Base-by-base conservation (phyloP, 2,888 invertebrate species). In the Germaria angustata region DNA sequence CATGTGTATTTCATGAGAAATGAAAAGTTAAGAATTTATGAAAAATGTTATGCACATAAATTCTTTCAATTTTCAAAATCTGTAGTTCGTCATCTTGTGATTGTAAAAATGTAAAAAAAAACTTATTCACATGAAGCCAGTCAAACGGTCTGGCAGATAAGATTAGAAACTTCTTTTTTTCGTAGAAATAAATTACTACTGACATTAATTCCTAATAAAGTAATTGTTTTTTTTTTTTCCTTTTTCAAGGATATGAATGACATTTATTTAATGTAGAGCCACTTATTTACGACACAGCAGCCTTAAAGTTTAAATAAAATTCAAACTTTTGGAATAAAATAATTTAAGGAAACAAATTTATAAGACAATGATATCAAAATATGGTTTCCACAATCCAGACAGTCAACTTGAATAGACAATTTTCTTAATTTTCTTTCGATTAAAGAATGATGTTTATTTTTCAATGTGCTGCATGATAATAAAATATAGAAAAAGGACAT, bases 21-120 rank as follows among this genome's bases (percentile, higher is more conserved):
- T 22, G n/a, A 8, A 1, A 49, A 51, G 13, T n/a, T 55, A 41
- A 28, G 9, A 17, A 41, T 17, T 4, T 34, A 28, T 6, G 15
- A 51, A 68, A 13, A 8, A 41, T 44, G 41, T 61, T 41, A 32
- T 20, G 1, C 20, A 66, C 24, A 66, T 39, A 53, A 55, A 55
- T 44, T 65, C 1, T 44, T 11, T 44, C 55, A 57, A 69, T 69
- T 69, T 44, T 44, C 32, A 55, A 55, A 59, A 59, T 66, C 57
- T 66, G 76, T 57, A 13, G 39, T 41, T 63, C 17, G 61, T 22
- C 22, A 73, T 2, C 24, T 53, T 28, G 4, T 28, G 28, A 2
- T n/a, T n/a, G 11, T n/a, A 11, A 20, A 2, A 9, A 11, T 4
- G 34, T 0, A 28, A 51, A 39, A 17, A 49, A 32, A 57, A 11